A percentile compares a stretch with the other conserved stretches of the same genome.
These are phyloP conservation scores for Seriola rivoliana DNA, from an alignment of 2,113 vertebrate species.

Conservation along the genomic window DNA sequence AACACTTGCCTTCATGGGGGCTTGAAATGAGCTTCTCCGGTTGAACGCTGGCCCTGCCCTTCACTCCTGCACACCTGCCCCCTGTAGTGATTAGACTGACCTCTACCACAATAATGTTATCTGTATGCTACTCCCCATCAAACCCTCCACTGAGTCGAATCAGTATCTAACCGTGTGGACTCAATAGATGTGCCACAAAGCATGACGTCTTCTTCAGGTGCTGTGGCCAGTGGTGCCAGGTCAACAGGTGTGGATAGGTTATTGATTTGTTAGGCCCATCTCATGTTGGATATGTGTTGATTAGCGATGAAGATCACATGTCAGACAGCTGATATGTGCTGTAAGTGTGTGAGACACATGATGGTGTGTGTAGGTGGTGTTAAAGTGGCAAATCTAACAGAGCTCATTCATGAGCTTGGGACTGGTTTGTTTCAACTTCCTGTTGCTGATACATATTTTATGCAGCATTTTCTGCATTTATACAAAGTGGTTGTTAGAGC, in stretches of 20 bases:
- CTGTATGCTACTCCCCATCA: not conserved
- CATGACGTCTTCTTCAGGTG: not conserved
- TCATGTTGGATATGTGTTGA: not conserved
- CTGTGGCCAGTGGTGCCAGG: not conserved
- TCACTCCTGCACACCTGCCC: not conserved
- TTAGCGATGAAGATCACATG: not conserved
- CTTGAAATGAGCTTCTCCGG: not conserved
- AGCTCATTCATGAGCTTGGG: slow-evolving; percentile 11
- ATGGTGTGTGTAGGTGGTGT: not conserved
- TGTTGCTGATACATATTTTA: slow-evolving; percentile 34
- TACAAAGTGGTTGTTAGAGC: slow-evolving; percentile 1
- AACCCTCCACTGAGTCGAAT: not conserved
- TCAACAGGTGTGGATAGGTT: not conserved
- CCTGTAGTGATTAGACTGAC: not conserved
- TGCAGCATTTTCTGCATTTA: slow-evolving; percentile 12
- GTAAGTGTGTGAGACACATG: not conserved
- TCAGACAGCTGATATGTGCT: not conserved
- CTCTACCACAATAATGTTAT: not conserved
- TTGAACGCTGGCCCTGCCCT: not conserved
- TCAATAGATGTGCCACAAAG: slow-evolving; percentile 1
- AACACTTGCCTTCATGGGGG: not conserved
- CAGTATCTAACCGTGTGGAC: not conserved
- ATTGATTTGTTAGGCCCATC: slow-evolving; percentile 28
- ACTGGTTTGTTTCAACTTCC: slow-evolving; percentile 16
- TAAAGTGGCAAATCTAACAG: not conserved